Evolutionary conservation across 1,140 invertebrate species (phyloP).

Genomic region (Lepeophtheirus salmonis): DNA sequence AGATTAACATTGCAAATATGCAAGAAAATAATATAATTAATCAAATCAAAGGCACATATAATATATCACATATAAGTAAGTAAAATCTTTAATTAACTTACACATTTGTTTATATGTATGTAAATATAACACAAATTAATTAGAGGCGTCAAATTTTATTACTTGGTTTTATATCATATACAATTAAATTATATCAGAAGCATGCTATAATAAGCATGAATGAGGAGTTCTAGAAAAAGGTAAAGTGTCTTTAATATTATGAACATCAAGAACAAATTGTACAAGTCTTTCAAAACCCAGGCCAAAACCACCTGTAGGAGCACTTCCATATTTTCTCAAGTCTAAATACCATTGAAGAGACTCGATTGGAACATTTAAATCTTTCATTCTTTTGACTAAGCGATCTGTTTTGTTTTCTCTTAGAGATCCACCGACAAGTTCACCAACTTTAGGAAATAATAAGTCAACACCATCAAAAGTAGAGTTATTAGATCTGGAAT

Average conservation of each 20-base stretch:
- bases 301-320: conserved; percentile 79
- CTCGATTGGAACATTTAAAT: conserved; percentile 25
- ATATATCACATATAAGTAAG: no score
- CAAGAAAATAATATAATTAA: no score
- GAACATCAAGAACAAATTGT: conserved; percentile 47
- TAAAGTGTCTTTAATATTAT: conserved; percentile 78
- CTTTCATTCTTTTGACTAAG: conserved; percentile 33
- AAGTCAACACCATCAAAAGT: conserved; percentile 46
- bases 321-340: conserved; percentile 63
- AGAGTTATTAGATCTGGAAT: conserved; percentile 32
- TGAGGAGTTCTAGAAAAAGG: conserved; percentile 86
- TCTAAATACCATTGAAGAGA: conserved; percentile 73
- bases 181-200: no score
- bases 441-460: conserved; percentile 64
- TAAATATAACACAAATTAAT: no score
- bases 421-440: conserved; percentile 78
- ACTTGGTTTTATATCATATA: no score
- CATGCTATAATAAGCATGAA: conserved; percentile 60
- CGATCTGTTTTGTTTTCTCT: conserved; percentile 56
- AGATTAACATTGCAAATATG: no score
- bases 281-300: conserved; percentile 82
- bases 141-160: no score
- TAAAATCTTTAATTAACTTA: no score
- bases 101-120: no score
- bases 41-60: no score